Evolutionary conservation across 2,113 vertebrate species (phyloP).

Genomic region (Clarias macrocephalus): DNA sequence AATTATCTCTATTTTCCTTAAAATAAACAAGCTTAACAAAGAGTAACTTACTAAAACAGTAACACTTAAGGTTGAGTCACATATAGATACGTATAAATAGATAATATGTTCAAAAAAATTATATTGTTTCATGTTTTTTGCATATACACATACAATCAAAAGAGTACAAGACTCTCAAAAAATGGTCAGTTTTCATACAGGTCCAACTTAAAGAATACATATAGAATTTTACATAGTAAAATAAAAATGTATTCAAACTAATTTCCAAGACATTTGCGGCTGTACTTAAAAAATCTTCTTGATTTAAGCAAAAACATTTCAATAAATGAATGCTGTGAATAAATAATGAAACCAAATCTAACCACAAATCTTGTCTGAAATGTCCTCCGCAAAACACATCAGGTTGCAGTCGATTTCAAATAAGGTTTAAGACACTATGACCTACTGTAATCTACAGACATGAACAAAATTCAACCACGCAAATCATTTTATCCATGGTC

Average conservation of each 20-base stretch:
- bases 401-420: not conserved
- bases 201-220: not conserved
- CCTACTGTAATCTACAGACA: not conserved
- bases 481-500: not conserved
- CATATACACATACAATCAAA: no score
- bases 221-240: not conserved
- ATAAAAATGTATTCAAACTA: not conserved
- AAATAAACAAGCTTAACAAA: no score
- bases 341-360: not conserved
- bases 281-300: not conserved
- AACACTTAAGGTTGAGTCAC: no score
- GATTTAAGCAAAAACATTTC: not conserved
- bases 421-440: not conserved
- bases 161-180: no score
- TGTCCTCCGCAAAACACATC: not conserved
- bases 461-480: not conserved
- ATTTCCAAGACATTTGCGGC: not conserved
- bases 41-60: no score
- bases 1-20: no score
- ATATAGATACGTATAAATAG: no score
- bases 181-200: no score
- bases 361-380: not conserved
- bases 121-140: no score
- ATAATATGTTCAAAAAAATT: no score
- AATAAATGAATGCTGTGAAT: not conserved